phyloP scores from a whole-genome alignment of 2,888 invertebrate species.

The Athripsodes cinereus region DNA sequence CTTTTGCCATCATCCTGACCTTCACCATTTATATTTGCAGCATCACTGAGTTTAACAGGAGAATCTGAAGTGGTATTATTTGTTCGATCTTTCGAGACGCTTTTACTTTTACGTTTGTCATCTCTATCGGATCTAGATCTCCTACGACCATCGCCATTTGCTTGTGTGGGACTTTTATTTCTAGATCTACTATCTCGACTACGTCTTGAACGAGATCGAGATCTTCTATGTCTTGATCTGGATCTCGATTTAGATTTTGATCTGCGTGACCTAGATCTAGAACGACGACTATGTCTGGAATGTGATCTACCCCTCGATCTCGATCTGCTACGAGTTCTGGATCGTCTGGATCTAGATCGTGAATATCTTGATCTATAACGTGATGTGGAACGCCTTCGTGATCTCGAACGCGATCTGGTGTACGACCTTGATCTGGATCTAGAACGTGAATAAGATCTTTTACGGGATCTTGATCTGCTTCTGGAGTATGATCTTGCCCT shows the following conservation, averaged over 20 bases:
- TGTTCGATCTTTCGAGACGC: constrained; percentile 14
- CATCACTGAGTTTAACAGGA: constrained; percentile 25
- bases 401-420: constrained; percentile 32
- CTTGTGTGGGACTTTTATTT: constrained; percentile 6
- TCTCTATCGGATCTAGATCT: constrained; percentile 15
- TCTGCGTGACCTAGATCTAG: constrained; percentile 30
- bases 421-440: constrained; percentile 31
- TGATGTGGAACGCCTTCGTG: constrained; percentile 38
- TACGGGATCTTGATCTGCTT: constrained; percentile 31
- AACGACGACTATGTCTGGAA: constrained; percentile 30
- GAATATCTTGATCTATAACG: constrained; percentile 29
- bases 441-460: constrained; percentile 30
- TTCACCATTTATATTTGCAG: constrained; percentile 27
- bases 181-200: constrained; percentile 18
- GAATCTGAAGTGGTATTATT: constrained; percentile 18
- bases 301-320: constrained; percentile 27
- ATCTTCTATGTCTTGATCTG: constrained; percentile 27
- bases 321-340: constrained; percentile 30
- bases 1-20: constrained; percentile 29
- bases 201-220: constrained; percentile 24
- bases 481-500: constrained; percentile 35
- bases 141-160: constrained; percentile 4
- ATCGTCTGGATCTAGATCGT: constrained; percentile 31
- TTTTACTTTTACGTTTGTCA: constrained; percentile 17
- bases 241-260: constrained; percentile 28